phyloP scores from a whole-genome alignment of 2,888 invertebrate genomes.

The Plebejus anna region DNA sequence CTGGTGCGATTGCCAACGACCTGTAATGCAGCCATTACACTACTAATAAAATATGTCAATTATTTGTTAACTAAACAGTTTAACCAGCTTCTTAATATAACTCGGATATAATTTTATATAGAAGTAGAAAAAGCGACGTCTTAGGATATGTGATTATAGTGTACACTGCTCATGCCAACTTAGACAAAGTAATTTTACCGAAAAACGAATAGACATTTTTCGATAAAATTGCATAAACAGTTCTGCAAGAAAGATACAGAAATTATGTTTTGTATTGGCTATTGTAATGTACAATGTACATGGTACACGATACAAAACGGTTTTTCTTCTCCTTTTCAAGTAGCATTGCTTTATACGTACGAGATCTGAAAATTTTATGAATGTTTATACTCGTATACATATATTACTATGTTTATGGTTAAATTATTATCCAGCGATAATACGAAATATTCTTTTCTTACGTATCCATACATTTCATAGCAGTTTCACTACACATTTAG shows the following conservation, averaged over 20 bases:
- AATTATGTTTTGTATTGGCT: no score
- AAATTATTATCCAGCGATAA: neutral
- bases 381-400: neutral
- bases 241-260: no score
- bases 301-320: neutral
- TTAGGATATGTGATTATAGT: no score
- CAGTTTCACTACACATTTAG: neutral
- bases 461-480: neutral
- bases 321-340: neutral
- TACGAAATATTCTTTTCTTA: neutral
- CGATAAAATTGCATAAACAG: no score
- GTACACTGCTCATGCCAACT: no score
- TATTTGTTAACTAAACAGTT: neutral
- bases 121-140: no score
- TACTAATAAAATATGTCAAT: neutral
- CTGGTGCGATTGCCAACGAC: constrained; percentile 6
- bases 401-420: neutral
- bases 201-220: no score
- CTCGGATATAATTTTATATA: no score
- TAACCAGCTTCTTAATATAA: no score
- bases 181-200: no score
- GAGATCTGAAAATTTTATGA: neutral
- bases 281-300: no score
- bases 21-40: constrained; percentile 9
- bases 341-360: neutral